Percentiles rank a stretch among this genome's conserved stretches.
Conservation (phyloP, 2,888 invertebrate species). For the Keiferia lycopersicella region DNA sequence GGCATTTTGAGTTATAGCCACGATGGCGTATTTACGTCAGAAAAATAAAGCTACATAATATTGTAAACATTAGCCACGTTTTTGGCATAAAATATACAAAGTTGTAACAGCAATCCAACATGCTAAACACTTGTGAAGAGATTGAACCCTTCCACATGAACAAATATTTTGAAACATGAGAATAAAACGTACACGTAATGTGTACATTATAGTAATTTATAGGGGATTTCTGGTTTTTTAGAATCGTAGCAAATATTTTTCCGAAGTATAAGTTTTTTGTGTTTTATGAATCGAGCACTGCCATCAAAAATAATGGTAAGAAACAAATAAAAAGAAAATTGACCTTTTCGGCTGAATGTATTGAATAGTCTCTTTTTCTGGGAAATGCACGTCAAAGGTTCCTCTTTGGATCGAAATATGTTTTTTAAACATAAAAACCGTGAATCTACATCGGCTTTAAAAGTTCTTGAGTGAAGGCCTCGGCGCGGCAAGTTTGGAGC, state of each 20-base stretch:
- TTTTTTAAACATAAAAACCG: no score
- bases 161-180: conserved; percentile 18
- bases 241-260: background rate
- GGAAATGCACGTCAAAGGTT: no score
- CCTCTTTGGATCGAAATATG: no score
- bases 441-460: no score
- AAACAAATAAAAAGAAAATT: no score
- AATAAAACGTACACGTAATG: background rate
- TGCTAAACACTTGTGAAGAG: conserved; percentile 51
- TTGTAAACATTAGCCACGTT: background rate
- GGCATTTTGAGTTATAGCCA: background rate
- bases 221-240: background rate
- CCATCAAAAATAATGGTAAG: no score
- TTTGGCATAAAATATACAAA: conserved; percentile 3
- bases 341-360: no score
- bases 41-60: background rate
- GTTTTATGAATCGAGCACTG: no score
- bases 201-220: background rate
- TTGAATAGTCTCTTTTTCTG: no score
- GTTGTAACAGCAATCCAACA: no score
- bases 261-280: background rate
- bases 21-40: background rate
- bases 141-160: conserved; percentile 6
- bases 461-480: no score
- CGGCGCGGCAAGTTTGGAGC: no score